Percentiles rank a stretch among this genome's conserved stretches.
Evolutionary conservation across 2,113 vertebrate genomes (phyloP).

Genomic region (Kryptolebias marmoratus): DNA sequence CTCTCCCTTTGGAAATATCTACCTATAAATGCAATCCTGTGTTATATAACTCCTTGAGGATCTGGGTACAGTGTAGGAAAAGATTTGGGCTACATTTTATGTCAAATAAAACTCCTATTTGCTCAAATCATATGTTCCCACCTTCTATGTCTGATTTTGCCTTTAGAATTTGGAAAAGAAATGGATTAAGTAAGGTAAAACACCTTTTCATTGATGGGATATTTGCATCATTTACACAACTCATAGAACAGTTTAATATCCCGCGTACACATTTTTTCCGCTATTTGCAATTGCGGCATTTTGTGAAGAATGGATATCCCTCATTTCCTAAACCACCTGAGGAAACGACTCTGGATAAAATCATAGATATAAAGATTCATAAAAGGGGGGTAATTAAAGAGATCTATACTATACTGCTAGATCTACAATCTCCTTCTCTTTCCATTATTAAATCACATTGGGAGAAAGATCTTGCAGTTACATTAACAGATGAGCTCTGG

Average conservation of each 20-base stretch:
- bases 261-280: not conserved
- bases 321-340: not conserved
- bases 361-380: no score
- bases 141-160: not conserved
- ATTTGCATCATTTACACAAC: not conserved
- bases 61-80: not conserved
- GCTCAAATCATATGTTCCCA: slow-evolving; percentile 5
- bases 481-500: not conserved
- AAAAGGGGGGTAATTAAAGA: not conserved
- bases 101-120: not conserved
- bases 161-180: not conserved
- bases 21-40: not conserved
- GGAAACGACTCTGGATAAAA: not conserved
- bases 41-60: not conserved
- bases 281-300: not conserved
- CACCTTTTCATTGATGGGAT: not conserved
- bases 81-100: not conserved
- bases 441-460: not conserved
- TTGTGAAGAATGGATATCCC: not conserved
- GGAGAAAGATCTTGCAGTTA: not conserved
- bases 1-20: not conserved
- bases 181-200: not conserved
- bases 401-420: not conserved
- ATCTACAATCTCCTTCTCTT: not conserved
- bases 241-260: not conserved